Base-by-base conservation (phyloP, 2,888 invertebrate genomes). In the Rhagonycha lutea region DNA sequence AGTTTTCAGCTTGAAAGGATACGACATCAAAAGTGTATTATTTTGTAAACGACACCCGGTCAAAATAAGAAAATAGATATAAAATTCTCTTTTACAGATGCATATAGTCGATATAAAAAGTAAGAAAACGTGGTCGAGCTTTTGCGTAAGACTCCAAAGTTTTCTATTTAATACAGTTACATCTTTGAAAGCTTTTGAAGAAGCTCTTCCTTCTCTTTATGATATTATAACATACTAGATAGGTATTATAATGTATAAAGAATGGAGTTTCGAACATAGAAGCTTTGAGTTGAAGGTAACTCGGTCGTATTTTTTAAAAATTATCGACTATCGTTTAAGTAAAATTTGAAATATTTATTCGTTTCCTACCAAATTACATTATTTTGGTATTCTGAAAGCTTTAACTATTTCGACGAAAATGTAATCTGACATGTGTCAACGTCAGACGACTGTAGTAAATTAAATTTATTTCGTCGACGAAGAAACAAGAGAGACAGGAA, bases 1-100 rank as follows among this genome's bases (percentile, higher is more conserved):
- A 75, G 75, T 74, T 77, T 80, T 80, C 80, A 77, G 75, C 79
- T 69, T 78, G 80, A 78, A 75, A 75, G 79, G 75, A 77, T 79
- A 74, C 69, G 74, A 78, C 78, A 79, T 80, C 79, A 75, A 74
- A 77, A 77, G 74, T 74, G 74, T 76, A 76, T 76, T 76, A 76
- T 78, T 76, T 76, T 70, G 65, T 76, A 78, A 78, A 78, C 69
- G 74, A 72, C 73, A 71, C 73, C 73, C 78, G 70, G 74, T 73
- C 69, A 70, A 74, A 73, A 74, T 73, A 75, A 74, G 70, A 74
- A 75, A 72, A 65, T 73, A 69, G 69, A 73, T 72, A 69, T 69
- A 69, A 61, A 77, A 73, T 68, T 69, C 65, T 61, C 71, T 68
- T 72, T 72, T 67, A 61, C 47, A 65, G 61, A 29, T 69, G 47